A percentile compares a stretch with the other conserved stretches of the same genome.
phyloP scores from a whole-genome alignment of 2,888 invertebrate species.

The Candidula unifasciata region DNA sequence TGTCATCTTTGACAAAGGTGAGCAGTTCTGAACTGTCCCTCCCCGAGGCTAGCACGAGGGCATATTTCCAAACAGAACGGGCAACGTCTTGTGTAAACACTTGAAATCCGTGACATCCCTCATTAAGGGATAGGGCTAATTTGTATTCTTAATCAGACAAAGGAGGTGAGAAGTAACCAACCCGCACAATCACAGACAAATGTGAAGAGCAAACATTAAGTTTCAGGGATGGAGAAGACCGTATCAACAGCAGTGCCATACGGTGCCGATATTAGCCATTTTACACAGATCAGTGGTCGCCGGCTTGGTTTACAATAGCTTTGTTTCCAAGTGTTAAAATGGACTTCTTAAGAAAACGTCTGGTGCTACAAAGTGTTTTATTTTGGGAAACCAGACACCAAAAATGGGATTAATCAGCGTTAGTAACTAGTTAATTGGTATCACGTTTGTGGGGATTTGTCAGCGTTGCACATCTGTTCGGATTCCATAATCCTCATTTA shows the following conservation, averaged over 20 bases:
- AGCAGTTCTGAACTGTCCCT: not conserved
- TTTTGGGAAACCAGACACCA: too few relatives aligned
- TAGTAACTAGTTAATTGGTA: too few relatives aligned
- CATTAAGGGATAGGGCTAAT: not conserved
- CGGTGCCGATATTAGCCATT: not conserved
- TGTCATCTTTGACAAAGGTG: not conserved
- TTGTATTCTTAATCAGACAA: not conserved
- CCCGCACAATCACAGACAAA: not conserved
- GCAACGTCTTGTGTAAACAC: conserved; percentile 3
- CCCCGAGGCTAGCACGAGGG: not conserved
- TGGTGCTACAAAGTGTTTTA: too few relatives aligned
- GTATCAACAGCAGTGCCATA: not conserved
- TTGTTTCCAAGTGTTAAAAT: too few relatives aligned
- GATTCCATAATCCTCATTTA: too few relatives aligned
- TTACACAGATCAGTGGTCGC: too few relatives aligned
- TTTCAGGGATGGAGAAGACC: too few relatives aligned
- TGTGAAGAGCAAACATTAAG: not conserved
- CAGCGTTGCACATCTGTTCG: too few relatives aligned
- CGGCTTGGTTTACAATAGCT: too few relatives aligned
- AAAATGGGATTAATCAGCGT: too few relatives aligned
- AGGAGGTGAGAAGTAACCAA: conserved; percentile 1
- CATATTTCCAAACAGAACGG: not conserved
- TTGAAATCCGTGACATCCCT: not conserved
- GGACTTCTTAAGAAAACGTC: too few relatives aligned
- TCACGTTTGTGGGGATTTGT: too few relatives aligned